Base-by-base conservation (phyloP, 2,888 invertebrate genomes). In the Dolichopus griseipennis region DNA sequence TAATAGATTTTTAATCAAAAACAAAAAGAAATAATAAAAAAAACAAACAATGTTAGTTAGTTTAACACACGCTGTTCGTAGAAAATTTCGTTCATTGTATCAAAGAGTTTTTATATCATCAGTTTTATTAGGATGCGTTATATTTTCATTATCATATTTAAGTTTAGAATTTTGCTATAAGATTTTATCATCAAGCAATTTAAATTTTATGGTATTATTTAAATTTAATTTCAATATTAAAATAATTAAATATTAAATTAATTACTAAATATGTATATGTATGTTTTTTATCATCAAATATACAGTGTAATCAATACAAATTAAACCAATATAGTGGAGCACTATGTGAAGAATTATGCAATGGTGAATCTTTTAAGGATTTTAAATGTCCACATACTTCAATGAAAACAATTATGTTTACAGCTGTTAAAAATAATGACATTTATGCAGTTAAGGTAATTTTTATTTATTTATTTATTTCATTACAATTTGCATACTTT, bases 131-230 rank as follows among this genome's bases (percentile, higher is more conserved):
- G 75, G 74, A 18, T 72, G 76, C 21, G 76, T 76, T 64, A 74
- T 80, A 65, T 73, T 78, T 68, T 73, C 76, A 69, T 76, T 78
- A 70, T 79, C 79, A 37, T 79, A 79, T 69, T 74, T 79, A 68
- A 78, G 80, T 73, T 73, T 80, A 67, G 78, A 78, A 67, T 77
- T 80, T 70, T 80, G 79, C 72, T 80, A 78, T 67, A 78, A 76
- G 69, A 74, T 80, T 65, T 75, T 80, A 75, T 79, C 79, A 65
- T 76, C 78, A 69, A 74, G 77, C 68, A 78, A 76, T 67, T 74
- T 79, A 69, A 79, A 75, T 69, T 74, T 76, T 67, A 79, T 80
- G 79, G 79, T 80, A 73, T 37, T 37, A 10, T n/a, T n/a, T 37
- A 65, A 61, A 18, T 34, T 0, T 2, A 34, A 37, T 21, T 10